Base-by-base conservation (phyloP, 2,888 invertebrate genomes). In the Ectemnius lituratus region DNA sequence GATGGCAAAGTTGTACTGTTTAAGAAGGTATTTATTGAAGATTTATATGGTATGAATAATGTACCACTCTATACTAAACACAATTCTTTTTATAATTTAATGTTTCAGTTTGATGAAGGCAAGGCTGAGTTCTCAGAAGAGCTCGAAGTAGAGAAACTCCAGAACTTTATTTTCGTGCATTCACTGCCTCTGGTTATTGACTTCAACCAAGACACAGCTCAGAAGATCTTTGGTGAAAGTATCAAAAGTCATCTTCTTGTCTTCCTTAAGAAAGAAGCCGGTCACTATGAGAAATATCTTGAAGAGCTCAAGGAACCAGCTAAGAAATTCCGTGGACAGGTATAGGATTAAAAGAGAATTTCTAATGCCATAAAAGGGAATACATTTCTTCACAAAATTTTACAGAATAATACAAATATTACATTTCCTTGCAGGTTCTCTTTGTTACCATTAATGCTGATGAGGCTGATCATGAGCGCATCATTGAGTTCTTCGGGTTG, bases 401-500 rank as follows among this genome's bases (percentile, higher is more conserved):
- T 8, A 23, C 5, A 46, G 27, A 28, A 49, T 65, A n/a, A 56
- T 66, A 58, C 57, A 5, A 49, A 16, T 76, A 8, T 62, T 52
- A 73, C 61, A 27, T 72, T 4, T 45, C 13, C 67, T 64, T 61
- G 0, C 82, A 95, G 93, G 95, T 99, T 87, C 94, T 99, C 89
- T 97, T 98, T 88, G 99, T 99, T 45, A 97, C 96, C 86, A 97
- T 99, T 91, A 96, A 99, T 91, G 95, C 97, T 62, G 98, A 97
- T 88, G 97, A 98, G 89, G 96, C 97, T 89, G 99, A 99, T 91
- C 99, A 99, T 92, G 95, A 96, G 87, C 94, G 99, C 89, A 99
- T 99, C 91, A 93, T 99, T 90, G 99, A 99, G 92, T 99, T 99
- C 97, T 99, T 99, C 92, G 99, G 99, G 86, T 95, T 99, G 94